phyloP scores from a whole-genome alignment of 2,797 vertebrate species.

The Ambastaia sidthimunki region DNA sequence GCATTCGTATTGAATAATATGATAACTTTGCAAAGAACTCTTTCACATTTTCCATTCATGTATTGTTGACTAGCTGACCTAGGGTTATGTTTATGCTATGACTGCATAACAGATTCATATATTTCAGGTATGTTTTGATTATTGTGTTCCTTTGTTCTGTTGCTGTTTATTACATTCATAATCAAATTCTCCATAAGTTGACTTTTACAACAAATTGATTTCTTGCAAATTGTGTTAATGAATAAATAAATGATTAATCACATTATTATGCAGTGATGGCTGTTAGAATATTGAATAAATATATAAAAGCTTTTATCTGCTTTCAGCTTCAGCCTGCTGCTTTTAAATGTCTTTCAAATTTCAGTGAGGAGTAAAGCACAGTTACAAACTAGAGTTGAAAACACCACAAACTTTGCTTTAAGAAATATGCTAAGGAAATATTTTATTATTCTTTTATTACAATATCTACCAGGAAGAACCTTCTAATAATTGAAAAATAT shows the following conservation, averaged over 20 bases:
- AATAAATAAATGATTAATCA: neutral
- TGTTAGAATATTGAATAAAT: rapidly evolving
- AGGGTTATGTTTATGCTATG: neutral
- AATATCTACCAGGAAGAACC: neutral
- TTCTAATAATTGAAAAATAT: neutral
- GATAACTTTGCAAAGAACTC: neutral
- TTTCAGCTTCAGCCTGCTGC: neutral
- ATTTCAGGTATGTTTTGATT: neutral
- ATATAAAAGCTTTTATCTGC: too few relatives aligned
- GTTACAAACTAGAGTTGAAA: neutral
- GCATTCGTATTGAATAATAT: neutral
- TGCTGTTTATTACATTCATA: neutral
- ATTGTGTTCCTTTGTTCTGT: neutral
- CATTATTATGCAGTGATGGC: neutral
- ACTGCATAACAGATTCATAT: neutral
- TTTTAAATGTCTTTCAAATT: neutral
- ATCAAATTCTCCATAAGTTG: neutral
- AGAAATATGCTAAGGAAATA: neutral
- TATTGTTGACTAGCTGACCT: neutral
- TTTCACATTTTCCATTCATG: neutral
- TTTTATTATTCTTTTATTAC: neutral
- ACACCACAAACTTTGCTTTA: neutral
- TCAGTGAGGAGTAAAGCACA: neutral
- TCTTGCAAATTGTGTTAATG: neutral
- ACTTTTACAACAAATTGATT: neutral